Base-by-base conservation (phyloP, 2,113 vertebrate genomes). In the Rattus rattus region DNA sequence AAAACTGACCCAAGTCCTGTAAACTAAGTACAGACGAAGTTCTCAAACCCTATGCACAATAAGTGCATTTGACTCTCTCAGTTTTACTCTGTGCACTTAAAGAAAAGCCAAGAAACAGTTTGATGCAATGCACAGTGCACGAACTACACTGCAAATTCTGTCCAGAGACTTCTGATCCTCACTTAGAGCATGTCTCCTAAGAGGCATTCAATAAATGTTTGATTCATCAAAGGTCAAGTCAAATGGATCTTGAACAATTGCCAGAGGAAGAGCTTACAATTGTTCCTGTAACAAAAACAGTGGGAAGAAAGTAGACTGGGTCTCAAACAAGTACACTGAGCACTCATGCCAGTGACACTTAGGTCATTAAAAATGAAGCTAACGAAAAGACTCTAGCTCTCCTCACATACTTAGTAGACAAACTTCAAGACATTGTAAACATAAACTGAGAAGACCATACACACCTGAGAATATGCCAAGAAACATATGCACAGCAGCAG, bases 381-480 rank as follows among this genome's bases (percentile, higher is more conserved):
- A 75, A 85, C 90, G 88, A 84, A 84, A 94, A 90, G 20, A n/a
- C 54, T 65, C 94, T 91, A 54, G 93, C 49, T 94, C 93, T 94
- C 92, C 65, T 94, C 85, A 96, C 89, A 94, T 70, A 87, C 86
- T 77, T 93, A 94, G 93, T 49, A 97, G 86, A 96, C 52, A 89
- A 97, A 97, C 91, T 93, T 96, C 96, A 94, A 95, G 96, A 88
- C 90, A 96, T 84, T 94, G 20, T 88, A 97, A 96, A 93, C 83
- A 85, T 76, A 94, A 95, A 94, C 72, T 14, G 59, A 95, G 96
- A 96, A 95, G 69, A 92, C 69, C 73, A 52, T 96, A 98, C 99
- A 93, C 97, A 99, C 99, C 99, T 99, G 99, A 97, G 99, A 99
- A 98, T 99, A 99, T 24, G 99, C 99, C 98, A 99, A 99, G 97